Evolutionary conservation across 2,888 invertebrate genomes (phyloP).

Genomic region (Volucella zonaria): DNA sequence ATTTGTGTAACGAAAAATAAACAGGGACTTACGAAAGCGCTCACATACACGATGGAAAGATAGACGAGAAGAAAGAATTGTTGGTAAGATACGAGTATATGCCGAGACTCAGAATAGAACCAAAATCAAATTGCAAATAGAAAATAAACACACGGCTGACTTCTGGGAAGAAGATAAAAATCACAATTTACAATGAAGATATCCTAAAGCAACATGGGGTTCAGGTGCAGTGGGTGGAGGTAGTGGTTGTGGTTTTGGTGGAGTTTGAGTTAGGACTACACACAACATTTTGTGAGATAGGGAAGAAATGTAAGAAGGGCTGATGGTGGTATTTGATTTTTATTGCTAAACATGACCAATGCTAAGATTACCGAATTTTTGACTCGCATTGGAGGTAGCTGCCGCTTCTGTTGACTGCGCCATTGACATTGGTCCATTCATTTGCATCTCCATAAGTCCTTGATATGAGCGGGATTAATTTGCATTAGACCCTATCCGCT

Average conservation of each 20-base stretch:
- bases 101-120: slow-evolving; percentile 16
- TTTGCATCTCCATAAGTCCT: slow-evolving; percentile 75
- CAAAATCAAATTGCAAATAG: slow-evolving; percentile 59
- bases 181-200: slow-evolving; percentile 58
- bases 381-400: slow-evolving; percentile 80
- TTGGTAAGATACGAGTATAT: neutral
- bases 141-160: slow-evolving; percentile 28
- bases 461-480: slow-evolving; percentile 77
- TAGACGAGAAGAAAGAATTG: slow-evolving; percentile 23
- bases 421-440: slow-evolving; percentile 71
- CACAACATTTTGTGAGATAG: slow-evolving; percentile 27
- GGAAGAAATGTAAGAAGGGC: slow-evolving; percentile 9
- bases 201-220: slow-evolving; percentile 16
- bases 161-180: slow-evolving; percentile 22
- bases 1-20: slow-evolving; percentile 41
- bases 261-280: neutral
- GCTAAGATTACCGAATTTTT: slow-evolving; percentile 82
- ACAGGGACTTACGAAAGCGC: slow-evolving; percentile 29
- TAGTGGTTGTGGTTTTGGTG: neutral
- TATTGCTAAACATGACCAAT: slow-evolving; percentile 83
- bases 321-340: slow-evolving; percentile 40
- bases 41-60: neutral
- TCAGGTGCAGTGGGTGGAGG: neutral
- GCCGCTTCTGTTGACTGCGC: slow-evolving; percentile 73
- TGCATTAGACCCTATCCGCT: slow-evolving; percentile 79